Conservation (phyloP, 1,140 invertebrate genomes). For the Drosophila novamexicana region DNA sequence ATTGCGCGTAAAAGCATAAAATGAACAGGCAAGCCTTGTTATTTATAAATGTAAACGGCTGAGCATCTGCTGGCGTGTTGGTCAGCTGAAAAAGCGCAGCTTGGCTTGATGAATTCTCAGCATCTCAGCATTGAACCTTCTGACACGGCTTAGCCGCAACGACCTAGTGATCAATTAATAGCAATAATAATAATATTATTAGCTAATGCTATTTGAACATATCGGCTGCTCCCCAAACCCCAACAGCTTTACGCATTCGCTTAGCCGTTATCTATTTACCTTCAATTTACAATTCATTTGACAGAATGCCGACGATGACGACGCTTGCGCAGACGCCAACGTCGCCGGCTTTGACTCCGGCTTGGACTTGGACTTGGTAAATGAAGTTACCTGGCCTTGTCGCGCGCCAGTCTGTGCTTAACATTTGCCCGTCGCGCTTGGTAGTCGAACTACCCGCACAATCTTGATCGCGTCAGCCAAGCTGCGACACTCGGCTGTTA, state of each 20-base stretch:
- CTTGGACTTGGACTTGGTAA: constrained; percentile 56
- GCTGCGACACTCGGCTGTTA: constrained; percentile 40
- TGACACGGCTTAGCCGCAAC: constrained; percentile 23
- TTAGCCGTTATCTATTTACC: constrained; percentile 35
- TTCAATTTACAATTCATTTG: constrained; percentile 47
- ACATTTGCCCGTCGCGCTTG: constrained; percentile 60
- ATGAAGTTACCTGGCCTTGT: constrained; percentile 77
- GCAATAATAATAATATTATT: constrained; percentile 33
- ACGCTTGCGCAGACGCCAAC: constrained; percentile 1
- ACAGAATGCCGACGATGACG: constrained; percentile 35
- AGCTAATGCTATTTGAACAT: constrained; percentile 32
- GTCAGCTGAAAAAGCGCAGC: background rate
- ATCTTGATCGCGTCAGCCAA: constrained; percentile 11
- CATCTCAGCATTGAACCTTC: constrained; percentile 55
- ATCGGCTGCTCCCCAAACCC: constrained; percentile 7
- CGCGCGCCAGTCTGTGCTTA: constrained; percentile 68
- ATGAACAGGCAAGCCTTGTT: constrained; percentile 29
- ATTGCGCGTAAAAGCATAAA: constrained; percentile 69
- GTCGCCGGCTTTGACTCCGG: constrained; percentile 20
- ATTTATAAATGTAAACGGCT: constrained; percentile 53
- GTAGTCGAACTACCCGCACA: constrained; percentile 17
- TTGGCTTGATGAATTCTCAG: constrained; percentile 39
- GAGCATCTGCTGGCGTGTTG: constrained; percentile 5
- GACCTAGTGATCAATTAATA: constrained; percentile 72
- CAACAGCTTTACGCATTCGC: constrained; percentile 5